Percentiles rank a stretch among this genome's conserved stretches.
Conservation (phyloP, 2,113 vertebrate genomes). For the Petroica traversi region DNA sequence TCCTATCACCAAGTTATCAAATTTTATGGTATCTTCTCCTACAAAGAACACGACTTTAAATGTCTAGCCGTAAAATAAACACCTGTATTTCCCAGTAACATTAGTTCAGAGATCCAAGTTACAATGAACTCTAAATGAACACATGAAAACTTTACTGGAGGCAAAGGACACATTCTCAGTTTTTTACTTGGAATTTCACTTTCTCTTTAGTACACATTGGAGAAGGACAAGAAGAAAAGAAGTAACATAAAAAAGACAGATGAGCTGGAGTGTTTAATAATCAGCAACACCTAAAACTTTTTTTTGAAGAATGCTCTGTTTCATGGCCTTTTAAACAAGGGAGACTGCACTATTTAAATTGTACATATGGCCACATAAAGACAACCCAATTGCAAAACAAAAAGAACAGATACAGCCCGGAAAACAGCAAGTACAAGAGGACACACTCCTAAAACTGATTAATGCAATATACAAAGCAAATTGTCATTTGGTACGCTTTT, state of each 20-base stretch:
- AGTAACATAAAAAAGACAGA: neutral
- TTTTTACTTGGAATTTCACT: neutral
- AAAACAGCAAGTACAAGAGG: neutral
- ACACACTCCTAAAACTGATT: neutral
- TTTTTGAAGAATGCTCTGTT: neutral
- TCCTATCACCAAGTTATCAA: neutral
- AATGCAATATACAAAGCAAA: neutral
- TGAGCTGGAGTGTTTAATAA: neutral
- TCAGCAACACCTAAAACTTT: neutral
- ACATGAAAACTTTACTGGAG: neutral
- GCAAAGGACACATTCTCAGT: neutral
- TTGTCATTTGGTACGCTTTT: neutral
- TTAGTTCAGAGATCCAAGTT: neutral
- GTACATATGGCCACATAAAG: neutral
- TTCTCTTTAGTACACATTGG: neutral
- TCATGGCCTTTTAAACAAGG: neutral
- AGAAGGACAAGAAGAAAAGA: neutral
- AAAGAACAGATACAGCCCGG: neutral
- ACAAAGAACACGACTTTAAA: neutral
- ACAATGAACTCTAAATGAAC: neutral
- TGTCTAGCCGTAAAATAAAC: neutral
- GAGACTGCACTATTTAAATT: neutral
- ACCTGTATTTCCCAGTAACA: neutral
- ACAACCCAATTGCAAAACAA: neutral
- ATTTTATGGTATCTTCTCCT: neutral